A percentile compares a stretch with the other conserved stretches of the same genome.
These are phyloP conservation scores for Trididemnum nubilum DNA, from an alignment of 23 tunicate species.

Conservation along the genomic window DNA sequence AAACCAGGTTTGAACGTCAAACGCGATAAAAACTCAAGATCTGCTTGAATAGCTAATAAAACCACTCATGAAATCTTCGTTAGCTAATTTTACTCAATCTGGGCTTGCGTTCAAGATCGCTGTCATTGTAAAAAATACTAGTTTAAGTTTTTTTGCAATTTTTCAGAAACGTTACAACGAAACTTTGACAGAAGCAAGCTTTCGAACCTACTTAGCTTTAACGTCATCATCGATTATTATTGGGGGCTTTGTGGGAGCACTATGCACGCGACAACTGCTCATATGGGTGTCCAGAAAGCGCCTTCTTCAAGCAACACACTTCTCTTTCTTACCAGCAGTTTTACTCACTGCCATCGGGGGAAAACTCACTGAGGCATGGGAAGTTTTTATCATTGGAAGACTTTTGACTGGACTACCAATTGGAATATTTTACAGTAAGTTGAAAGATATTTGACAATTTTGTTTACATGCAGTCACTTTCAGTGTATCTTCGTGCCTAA, in stretches of 20 bases:
- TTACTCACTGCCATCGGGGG: constrained; percentile 32
- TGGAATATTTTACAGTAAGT: constrained; percentile 18
- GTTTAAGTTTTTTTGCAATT: not conserved
- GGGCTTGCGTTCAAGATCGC: too few species aligned
- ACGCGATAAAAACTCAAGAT: too few species aligned
- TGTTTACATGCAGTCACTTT: too few species aligned
- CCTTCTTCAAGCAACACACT: constrained; percentile 5
- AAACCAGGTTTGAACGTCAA: too few species aligned
- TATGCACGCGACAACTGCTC: not conserved
- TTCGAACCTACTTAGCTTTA: constrained; percentile 3
- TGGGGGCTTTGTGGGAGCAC: constrained; percentile 32
- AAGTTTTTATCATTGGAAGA: constrained; percentile 40
- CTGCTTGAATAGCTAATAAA: too few species aligned
- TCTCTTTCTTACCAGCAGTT: constrained; percentile 21
- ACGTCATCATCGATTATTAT: constrained; percentile 21
- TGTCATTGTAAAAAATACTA: too few species aligned
- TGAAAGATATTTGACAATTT: too few species aligned
- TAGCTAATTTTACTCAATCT: too few species aligned
- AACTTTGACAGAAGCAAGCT: constrained; percentile 21
- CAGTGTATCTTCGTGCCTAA: too few species aligned
- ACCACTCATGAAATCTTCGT: too few species aligned
- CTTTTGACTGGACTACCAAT: constrained; percentile 21
- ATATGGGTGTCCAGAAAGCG: constrained; percentile 19
- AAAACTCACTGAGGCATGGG: constrained; percentile 36
- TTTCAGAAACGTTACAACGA: constrained; percentile 25